Evolutionary conservation across 2,888 invertebrate genomes (phyloP).

Genomic region (Pogonocherus hispidulus): DNA sequence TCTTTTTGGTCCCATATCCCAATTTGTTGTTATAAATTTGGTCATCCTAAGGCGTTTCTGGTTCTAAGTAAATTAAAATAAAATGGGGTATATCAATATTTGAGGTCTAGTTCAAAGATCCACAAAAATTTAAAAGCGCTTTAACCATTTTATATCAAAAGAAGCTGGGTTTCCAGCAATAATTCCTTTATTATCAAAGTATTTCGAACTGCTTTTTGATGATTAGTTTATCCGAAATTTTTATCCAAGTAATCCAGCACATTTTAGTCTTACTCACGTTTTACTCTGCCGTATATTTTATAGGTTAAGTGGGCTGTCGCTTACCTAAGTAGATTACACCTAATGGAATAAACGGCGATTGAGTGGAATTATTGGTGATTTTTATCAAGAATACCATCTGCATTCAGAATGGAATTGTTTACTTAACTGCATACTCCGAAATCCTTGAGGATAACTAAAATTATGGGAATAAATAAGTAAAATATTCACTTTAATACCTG

Average conservation of each 20-base stretch:
- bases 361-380: not conserved
- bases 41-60: no score
- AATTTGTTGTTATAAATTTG: no score
- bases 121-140: no score
- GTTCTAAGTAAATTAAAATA: no score
- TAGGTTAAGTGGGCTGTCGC: not conserved
- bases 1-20: no score
- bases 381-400: not conserved
- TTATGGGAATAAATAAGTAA: no score
- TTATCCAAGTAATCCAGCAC: not conserved
- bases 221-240: not conserved
- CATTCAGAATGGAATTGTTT: not conserved
- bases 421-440: not conserved
- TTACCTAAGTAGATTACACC: not conserved
- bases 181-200: not conserved
- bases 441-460: not conserved
- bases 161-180: not conserved
- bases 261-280: not conserved
- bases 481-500: no score
- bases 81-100: no score
- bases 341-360: constrained; percentile 3
- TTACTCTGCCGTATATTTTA: not conserved
- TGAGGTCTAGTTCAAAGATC: no score
- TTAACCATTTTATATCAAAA: no score
- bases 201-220: not conserved